phyloP scores from a whole-genome alignment of 2,797 vertebrate genomes.

The Myiotriccus ornatus region DNA sequence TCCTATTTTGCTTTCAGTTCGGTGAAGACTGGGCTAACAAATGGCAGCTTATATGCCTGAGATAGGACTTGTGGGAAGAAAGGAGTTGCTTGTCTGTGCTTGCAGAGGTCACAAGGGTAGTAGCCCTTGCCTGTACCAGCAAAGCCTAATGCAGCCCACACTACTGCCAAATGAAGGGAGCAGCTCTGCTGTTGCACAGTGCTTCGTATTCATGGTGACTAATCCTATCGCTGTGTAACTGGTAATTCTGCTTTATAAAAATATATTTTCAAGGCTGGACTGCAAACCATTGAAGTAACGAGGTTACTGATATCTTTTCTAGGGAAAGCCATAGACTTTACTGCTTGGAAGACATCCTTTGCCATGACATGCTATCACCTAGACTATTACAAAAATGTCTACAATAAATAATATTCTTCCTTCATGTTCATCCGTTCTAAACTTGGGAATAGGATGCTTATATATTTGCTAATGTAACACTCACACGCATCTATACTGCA shows the following conservation, averaged over 20 bases:
- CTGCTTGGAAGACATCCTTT: background rate
- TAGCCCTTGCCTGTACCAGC: background rate
- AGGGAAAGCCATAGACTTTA: background rate
- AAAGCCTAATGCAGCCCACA: background rate
- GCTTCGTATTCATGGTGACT: background rate
- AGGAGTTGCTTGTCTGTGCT: background rate
- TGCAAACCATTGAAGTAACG: background rate
- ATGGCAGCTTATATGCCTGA: background rate
- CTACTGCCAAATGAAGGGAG: background rate
- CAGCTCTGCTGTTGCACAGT: background rate
- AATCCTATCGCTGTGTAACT: background rate
- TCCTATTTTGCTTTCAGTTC: slow-evolving; percentile 16
- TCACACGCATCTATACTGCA: background rate
- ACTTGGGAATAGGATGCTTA: background rate
- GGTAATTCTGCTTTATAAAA: background rate
- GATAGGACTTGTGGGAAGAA: background rate
- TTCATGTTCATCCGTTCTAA: background rate
- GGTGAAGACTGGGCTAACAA: slow-evolving; percentile 7
- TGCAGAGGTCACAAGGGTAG: background rate
- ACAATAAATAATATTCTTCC: background rate
- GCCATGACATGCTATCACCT: background rate
- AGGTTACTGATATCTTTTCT: background rate
- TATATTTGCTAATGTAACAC: background rate
- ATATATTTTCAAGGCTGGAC: background rate
- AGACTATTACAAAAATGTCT: background rate